Base-by-base conservation (phyloP, 2,797 vertebrate species). In the Eospalax fontanierii region DNA sequence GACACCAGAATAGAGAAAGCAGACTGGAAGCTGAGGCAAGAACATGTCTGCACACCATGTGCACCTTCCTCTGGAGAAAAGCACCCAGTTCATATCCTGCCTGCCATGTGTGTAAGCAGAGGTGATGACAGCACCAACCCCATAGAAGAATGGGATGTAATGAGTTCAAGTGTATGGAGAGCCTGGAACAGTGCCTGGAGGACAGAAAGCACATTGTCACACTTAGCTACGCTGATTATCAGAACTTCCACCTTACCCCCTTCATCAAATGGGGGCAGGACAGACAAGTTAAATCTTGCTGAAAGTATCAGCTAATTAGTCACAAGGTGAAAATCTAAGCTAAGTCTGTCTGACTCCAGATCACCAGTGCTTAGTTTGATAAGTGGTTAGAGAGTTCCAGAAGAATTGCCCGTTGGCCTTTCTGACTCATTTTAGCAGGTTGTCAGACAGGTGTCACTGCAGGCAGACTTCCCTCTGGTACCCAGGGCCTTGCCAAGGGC, bases 281-380 rank as follows among this genome's bases (percentile, higher is more conserved):
- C 68, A 82, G 85, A 84, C 73, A 85, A 57, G 38, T 66, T 54
- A 61, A 85, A 35, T 86, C 71, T 57, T 90, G 46, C 50, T 90
- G 84, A 61, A 8, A 80, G 68, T 74, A 87, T 81, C 86, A 46
- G 54, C 89, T 65, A 78, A 50, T 90, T n/a, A 63, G 4, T 82
- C 65, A 40, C 59, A 46, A 70, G 3, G 16, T 35, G 59, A 54
- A 43, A 78, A 74, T n/a, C 33, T 30, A 40, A 12, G 50, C 87
- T 65, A 11, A 33, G 7, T 54, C 57, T 80, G 6, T 73, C 65
- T 73, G 35, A 40, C n/a, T 73, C 30, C 73, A 26, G 14, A 78
- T 22, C 40, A 28, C 80, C 50, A 7, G 6, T 10, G 0, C 33
- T 74, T 50, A 65, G n/a, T 61, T 54, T 74, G 30, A 35, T 73